Conservation (phyloP, 2,888 invertebrate species). For the Leptopterna dolabrata region DNA sequence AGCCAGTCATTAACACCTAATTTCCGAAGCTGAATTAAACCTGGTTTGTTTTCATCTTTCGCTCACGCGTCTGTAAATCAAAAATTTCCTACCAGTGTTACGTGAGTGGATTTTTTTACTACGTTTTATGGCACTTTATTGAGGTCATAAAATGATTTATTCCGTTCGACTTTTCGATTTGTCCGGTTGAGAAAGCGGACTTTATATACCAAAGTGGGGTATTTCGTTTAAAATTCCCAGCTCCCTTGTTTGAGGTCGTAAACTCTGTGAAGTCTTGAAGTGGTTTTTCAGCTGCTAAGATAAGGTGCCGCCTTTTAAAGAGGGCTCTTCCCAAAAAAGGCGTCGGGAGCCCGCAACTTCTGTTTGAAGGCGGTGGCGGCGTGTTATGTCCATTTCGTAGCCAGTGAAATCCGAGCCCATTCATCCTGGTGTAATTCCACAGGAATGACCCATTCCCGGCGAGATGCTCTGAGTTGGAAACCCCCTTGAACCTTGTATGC, state of each 20-base stretch:
- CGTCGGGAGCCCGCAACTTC: neutral
- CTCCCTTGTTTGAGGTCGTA: neutral
- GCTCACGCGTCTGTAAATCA: neutral
- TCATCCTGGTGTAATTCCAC: no score
- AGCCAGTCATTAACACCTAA: constrained; percentile 29
- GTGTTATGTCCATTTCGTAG: neutral
- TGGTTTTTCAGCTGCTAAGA: neutral
- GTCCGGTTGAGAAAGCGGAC: neutral
- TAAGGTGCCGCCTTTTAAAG: neutral
- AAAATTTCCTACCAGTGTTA: neutral
- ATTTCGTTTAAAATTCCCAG: neutral
- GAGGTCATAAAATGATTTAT: neutral
- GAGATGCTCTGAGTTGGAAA: no score
- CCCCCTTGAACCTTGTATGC: no score
- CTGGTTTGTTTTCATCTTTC: neutral
- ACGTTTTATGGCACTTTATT: neutral
- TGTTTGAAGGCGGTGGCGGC: neutral
- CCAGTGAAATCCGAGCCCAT: neutral
- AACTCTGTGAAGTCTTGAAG: constrained; percentile 3
- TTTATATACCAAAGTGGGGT: neutral
- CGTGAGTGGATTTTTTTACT: neutral
- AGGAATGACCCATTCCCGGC: no score
- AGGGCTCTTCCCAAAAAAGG: neutral
- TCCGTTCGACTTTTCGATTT: no score
- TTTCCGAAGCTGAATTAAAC: neutral